phyloP scores from a whole-genome alignment of 2,797 vertebrate species.

The Moxostoma hubbsi region DNA sequence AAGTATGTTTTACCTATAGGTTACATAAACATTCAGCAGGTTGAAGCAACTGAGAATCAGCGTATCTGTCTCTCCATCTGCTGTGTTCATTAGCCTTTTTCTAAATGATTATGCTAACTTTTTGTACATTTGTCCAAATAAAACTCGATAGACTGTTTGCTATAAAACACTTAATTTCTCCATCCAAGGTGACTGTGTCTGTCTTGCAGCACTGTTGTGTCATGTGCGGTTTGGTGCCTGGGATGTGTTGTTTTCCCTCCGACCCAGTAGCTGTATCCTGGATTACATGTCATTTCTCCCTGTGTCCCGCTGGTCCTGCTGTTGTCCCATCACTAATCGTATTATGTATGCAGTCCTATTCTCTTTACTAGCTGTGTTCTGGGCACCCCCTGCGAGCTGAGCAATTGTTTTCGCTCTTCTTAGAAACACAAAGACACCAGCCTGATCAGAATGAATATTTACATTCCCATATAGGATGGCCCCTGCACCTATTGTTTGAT shows the following conservation, averaged over 20 bases:
- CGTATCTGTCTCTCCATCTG: neutral
- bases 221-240: neutral
- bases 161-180: neutral
- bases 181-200: conserved; percentile 22
- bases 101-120: neutral
- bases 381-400: conserved; percentile 27
- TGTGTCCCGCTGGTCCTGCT: conserved; percentile 40
- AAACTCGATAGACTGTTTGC: neutral
- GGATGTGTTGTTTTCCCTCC: conserved; percentile 32
- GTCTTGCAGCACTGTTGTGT: neutral
- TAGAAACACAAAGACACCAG: conserved; percentile 32
- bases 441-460: conserved; percentile 33
- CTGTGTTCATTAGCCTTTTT: neutral
- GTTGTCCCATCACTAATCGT: conserved; percentile 52
- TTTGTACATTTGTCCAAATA: neutral
- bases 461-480: conserved; percentile 40
- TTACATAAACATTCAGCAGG: neutral
- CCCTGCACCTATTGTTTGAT: conserved; percentile 10
- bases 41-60: neutral
- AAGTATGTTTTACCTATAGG: too few relatives aligned
- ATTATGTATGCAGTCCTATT: conserved; percentile 50
- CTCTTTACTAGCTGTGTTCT: conserved; percentile 16
- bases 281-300: conserved; percentile 53
- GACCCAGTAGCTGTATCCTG: conserved; percentile 19
- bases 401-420: conserved; percentile 34